A percentile compares a stretch with the other conserved stretches of the same genome.
Evolutionary conservation across 2,888 invertebrate species (phyloP).

Genomic region (Nematopogon swammerdamellus): DNA sequence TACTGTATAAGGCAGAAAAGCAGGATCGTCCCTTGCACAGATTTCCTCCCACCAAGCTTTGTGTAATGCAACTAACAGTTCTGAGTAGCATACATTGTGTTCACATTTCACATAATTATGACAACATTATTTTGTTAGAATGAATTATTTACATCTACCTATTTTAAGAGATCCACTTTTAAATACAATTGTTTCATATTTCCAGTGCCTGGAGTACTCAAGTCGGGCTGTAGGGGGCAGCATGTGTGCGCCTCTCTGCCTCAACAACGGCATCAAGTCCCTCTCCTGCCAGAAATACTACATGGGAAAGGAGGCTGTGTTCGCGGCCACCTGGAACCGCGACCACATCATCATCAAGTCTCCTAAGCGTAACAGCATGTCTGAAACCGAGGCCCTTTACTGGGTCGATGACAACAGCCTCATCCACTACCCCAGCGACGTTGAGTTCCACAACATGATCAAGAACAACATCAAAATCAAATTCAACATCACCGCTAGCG

Average conservation of each 20-base stretch:
- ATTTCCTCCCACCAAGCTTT: too few relatives aligned
- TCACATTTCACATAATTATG: too few relatives aligned
- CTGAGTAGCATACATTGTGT: too few relatives aligned
- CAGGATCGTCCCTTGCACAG: too few relatives aligned
- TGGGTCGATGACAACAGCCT: slow-evolving; percentile 33
- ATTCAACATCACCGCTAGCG: slow-evolving; percentile 50
- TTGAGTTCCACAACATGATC: slow-evolving; percentile 48
- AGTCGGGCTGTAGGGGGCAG: slow-evolving; percentile 56
- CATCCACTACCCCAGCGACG: slow-evolving; percentile 47
- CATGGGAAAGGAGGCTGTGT: slow-evolving; percentile 59
- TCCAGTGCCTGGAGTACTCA: slow-evolving; percentile 55
- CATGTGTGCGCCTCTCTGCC: slow-evolving; percentile 61
- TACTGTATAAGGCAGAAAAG: too few relatives aligned
- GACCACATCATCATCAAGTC: slow-evolving; percentile 59
- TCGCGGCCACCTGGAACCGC: slow-evolving; percentile 56
- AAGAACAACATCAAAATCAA: slow-evolving; percentile 45
- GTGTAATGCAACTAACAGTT: too few relatives aligned
- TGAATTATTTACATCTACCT: too few relatives aligned
- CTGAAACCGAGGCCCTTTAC: slow-evolving; percentile 38
- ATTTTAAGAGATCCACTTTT: too few relatives aligned
- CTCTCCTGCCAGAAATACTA: slow-evolving; percentile 60
- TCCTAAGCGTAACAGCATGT: slow-evolving; percentile 27
- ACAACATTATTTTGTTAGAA: too few relatives aligned
- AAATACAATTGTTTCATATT: too few relatives aligned
- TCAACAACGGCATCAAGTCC: slow-evolving; percentile 46